Conservation (phyloP, 2,113 vertebrate genomes). For the Periophthalmodon schlosseri region DNA sequence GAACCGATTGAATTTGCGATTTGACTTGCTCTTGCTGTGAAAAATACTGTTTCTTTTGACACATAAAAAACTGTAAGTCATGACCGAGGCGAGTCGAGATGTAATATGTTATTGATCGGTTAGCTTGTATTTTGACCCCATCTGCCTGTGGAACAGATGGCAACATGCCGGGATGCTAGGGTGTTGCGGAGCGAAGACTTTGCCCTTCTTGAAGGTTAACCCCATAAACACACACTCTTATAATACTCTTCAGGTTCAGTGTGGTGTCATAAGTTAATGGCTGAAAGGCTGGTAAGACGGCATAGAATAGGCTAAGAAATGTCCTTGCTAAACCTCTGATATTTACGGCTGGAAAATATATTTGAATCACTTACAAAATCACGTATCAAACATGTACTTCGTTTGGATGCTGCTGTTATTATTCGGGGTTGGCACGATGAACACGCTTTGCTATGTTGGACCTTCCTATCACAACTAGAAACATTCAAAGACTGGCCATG, state of each 20-base stretch:
- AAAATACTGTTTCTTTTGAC: constrained; percentile 21
- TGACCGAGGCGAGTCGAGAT: constrained; percentile 25
- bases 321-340: background rate
- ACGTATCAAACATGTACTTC: no score
- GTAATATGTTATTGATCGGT: constrained; percentile 57
- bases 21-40: constrained; percentile 20
- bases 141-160: constrained; percentile 61
- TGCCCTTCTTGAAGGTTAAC: constrained; percentile 69
- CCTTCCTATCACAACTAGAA: no score
- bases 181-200: constrained; percentile 52
- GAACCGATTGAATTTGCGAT: constrained; percentile 24
- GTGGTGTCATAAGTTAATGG: constrained; percentile 35
- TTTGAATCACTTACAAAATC: background rate
- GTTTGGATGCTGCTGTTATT: background rate
- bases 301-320: constrained; percentile 6
- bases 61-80: constrained; percentile 23
- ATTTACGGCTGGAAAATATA: background rate
- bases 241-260: constrained; percentile 31
- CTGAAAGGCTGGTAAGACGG: constrained; percentile 12
- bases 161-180: constrained; percentile 52
- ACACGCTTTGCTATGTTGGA: background rate
- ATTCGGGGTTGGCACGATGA: no score
- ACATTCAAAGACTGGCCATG: no score
- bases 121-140: constrained; percentile 50
- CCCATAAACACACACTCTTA: constrained; percentile 19